Evolutionary conservation across 2,113 vertebrate genomes (phyloP), one percentile per base, ranked within the genome.

Genomic region (Hypomesus transpacificus): DNA sequence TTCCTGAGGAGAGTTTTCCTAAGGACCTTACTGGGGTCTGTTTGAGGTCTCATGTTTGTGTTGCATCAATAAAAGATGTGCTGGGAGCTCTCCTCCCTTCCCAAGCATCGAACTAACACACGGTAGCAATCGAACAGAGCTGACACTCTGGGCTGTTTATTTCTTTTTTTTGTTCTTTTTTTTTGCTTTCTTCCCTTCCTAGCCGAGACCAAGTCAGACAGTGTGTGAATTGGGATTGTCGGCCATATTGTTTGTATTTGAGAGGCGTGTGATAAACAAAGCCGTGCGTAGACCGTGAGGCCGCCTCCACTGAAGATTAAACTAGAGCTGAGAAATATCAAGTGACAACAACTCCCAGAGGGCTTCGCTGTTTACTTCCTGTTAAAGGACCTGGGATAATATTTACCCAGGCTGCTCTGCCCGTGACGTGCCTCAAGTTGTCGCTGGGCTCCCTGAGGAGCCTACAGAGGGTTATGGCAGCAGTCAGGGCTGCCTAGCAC

Each of bases 391-490:
- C 64, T 76, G 53, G 58, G 71, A 81, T 84, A 88, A 88, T 90
- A 86, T 91, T 90, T 91, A 86, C 81, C 76, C 80, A 77, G 81
- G 68, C 81, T 75, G 79, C 57, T 78, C 82, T 71, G 79, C 59
- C 63, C 68, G 75, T 75, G 80, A 83, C 80, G 85, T 75, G 70
- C 80, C 80, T 85, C 79, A 68, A 78, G 81, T 74, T 81, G 65
- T 76, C 74, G 72, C 60, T 9, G 14, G 66, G 70, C 60, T 6
- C 76, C 66, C 77, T 71, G 64, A 77, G 82, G 80, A 76, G 82
- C 77, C 82, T 74, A 83, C 16, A 73, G 75, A 79, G 53, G 50
- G 69, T 4, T 51, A 63, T 31, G 60, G 56, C 24, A 59, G 73
- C 39, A 68, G 0, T 11, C 21, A 75, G 28, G 53, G 9, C 39